Evolutionary conservation across 2,888 invertebrate species (phyloP).

Genomic region (Drosophila infuscata): DNA sequence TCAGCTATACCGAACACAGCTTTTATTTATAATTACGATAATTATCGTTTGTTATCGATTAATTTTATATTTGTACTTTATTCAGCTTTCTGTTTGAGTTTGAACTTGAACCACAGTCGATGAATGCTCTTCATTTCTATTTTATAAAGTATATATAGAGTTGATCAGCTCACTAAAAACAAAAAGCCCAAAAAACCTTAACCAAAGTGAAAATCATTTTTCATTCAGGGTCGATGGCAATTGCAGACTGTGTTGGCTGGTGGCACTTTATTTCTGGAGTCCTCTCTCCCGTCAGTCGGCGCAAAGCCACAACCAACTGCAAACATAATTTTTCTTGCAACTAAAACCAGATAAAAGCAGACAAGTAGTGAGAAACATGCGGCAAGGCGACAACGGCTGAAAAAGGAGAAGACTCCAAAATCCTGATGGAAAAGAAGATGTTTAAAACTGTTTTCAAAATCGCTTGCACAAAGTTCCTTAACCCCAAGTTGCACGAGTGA

Average conservation of each 20-base stretch:
- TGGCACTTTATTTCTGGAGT: slow-evolving; percentile 44
- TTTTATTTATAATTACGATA: too few species aligned
- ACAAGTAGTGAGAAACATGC: slow-evolving; percentile 57
- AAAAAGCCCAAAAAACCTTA: slow-evolving; percentile 24
- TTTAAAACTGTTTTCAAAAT: slow-evolving; percentile 27
- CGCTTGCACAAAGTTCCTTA: slow-evolving; percentile 68
- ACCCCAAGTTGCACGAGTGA: slow-evolving; percentile 50
- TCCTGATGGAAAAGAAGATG: slow-evolving; percentile 3
- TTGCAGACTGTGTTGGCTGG: not conserved
- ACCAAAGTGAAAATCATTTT: slow-evolving; percentile 56
- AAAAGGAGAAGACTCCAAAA: slow-evolving; percentile 20
- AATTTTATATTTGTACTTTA: too few species aligned
- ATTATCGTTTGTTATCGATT: too few species aligned
- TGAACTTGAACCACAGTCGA: not conserved
- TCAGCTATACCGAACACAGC: too few species aligned
- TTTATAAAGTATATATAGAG: not conserved
- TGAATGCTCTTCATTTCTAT: not conserved
- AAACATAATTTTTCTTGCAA: slow-evolving; percentile 72
- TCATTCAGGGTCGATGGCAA: slow-evolving; percentile 62
- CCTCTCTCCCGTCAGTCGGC: slow-evolving; percentile 2
- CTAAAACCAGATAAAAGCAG: slow-evolving; percentile 73
- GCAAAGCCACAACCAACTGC: slow-evolving; percentile 32
- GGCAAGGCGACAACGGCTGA: slow-evolving; percentile 40
- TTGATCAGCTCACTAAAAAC: not conserved
- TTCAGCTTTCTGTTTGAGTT: not conserved